Conservation (phyloP, 2,797 vertebrate genomes). For the Graptemys geographica region DNA sequence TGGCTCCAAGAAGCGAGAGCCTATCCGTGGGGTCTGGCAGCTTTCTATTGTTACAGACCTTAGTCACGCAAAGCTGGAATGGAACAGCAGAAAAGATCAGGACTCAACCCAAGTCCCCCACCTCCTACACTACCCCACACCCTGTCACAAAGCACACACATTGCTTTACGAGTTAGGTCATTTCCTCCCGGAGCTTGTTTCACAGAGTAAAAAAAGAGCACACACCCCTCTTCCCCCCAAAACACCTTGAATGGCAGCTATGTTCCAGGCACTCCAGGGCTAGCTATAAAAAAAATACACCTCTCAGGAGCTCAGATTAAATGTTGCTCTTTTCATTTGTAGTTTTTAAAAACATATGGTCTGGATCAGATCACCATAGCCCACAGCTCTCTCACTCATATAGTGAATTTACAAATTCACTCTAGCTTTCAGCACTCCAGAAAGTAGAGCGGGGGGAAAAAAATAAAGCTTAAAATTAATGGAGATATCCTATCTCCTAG, state of each 20-base stretch:
- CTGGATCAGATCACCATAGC: background rate
- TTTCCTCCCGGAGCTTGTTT: background rate
- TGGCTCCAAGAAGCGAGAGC: background rate
- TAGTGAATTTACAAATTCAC: background rate
- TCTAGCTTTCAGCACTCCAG: background rate
- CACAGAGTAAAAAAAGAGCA: background rate
- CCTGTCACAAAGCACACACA: background rate
- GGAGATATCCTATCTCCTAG: too few species aligned
- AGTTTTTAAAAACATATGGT: background rate
- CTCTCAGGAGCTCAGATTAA: background rate
- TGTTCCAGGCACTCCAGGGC: background rate
- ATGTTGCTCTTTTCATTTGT: background rate
- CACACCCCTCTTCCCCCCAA: too few species aligned
- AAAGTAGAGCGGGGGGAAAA: background rate
- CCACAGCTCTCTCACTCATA: background rate
- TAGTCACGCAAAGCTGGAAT: rapidly evolving
- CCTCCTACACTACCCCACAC: background rate
- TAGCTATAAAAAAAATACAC: background rate
- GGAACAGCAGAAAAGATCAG: background rate
- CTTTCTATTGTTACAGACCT: background rate
- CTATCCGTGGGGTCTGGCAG: background rate
- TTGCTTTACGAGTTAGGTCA: background rate
- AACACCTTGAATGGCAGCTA: background rate
- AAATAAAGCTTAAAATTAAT: background rate
- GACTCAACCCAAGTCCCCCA: background rate